These are phyloP conservation scores for Macroglossus sobrinus DNA, from an alignment of 2,113 vertebrate genomes.

Conservation along the genomic window DNA sequence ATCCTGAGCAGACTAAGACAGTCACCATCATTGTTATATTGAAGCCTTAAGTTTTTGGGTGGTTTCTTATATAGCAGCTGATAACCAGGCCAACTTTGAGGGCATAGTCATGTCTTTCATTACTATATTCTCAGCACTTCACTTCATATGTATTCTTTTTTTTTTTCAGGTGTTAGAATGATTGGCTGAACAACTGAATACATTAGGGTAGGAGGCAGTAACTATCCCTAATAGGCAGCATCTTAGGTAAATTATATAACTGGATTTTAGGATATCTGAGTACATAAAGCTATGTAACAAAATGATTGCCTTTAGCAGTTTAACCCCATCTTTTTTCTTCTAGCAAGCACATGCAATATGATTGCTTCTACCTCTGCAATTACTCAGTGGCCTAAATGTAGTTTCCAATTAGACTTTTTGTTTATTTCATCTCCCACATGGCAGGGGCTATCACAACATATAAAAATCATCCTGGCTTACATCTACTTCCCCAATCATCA, in stretches of 20 bases:
- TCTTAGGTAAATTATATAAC: constrained; percentile 17
- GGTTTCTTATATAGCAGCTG: background rate
- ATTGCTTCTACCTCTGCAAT: constrained; percentile 56
- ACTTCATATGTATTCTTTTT: background rate
- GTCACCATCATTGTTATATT: background rate
- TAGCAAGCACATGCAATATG: constrained; percentile 32
- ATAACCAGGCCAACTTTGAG: background rate
- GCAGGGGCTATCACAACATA: constrained; percentile 70
- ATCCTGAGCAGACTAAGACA: background rate
- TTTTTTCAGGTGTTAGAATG: background rate
- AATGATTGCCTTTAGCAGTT: constrained; percentile 51
- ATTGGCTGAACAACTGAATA: background rate
- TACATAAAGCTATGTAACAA: constrained; percentile 29
- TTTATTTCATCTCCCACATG: constrained; percentile 75
- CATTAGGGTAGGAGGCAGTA: background rate
- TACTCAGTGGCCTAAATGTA: constrained; percentile 70
- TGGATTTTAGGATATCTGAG: background rate
- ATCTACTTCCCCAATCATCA: constrained; percentile 82
- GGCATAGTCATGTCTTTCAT: background rate
- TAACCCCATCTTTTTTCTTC: constrained; percentile 40
- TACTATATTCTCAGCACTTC: background rate
- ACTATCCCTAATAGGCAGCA: background rate
- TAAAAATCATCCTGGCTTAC: constrained; percentile 75
- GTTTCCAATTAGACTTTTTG: constrained; percentile 68
- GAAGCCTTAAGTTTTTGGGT: background rate